phyloP scores from a whole-genome alignment of 1,140 invertebrate species.

The Macrotrachela quadricornifera region DNA sequence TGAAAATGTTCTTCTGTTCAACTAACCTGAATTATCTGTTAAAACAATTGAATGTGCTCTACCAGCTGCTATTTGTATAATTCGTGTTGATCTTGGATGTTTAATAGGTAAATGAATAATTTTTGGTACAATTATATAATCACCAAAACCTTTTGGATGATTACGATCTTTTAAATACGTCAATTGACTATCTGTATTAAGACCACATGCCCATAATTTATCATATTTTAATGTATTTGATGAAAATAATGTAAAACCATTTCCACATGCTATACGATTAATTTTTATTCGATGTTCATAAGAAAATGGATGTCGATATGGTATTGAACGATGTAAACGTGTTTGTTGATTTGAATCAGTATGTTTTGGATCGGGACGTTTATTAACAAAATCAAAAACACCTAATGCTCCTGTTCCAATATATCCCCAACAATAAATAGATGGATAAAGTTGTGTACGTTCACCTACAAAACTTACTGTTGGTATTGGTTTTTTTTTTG shows the following conservation, averaged over 20 bases:
- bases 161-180: constrained; percentile 31
- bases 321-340: too few species aligned
- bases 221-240: constrained; percentile 18
- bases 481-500: too few species aligned
- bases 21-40: constrained; percentile 43
- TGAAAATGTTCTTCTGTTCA: too few species aligned
- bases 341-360: background rate
- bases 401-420: constrained; percentile 31
- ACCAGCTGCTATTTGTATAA: constrained; percentile 50
- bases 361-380: background rate
- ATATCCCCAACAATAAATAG: constrained; percentile 25
- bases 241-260: constrained; percentile 67
- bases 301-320: too few species aligned
- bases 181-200: constrained; percentile 77
- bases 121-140: constrained; percentile 46
- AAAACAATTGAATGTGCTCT: constrained; percentile 61
- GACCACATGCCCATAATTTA: constrained; percentile 61
- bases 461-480: too few species aligned
- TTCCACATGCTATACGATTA: constrained; percentile 53
- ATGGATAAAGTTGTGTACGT: too few species aligned
- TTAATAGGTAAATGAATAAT: constrained; percentile 49
- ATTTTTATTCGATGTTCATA: constrained; percentile 21
- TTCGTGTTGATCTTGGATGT: constrained; percentile 22
- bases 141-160: constrained; percentile 16
- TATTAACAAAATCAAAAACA: constrained; percentile 9